Conservation (phyloP, 2,797 vertebrate species). For the Pangasius sanitwongsei region DNA sequence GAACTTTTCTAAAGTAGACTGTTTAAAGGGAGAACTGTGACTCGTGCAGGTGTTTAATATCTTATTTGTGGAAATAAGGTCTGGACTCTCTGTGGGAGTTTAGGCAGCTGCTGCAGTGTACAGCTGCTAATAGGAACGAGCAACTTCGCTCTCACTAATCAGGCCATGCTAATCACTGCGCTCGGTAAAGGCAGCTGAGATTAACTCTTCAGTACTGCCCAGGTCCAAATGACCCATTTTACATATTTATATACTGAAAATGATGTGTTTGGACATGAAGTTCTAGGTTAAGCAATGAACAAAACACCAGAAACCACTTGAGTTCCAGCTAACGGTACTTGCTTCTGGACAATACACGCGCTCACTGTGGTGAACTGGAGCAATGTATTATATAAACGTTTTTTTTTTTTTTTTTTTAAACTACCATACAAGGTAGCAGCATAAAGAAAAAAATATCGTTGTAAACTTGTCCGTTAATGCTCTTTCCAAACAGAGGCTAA, state of each 20-base stretch:
- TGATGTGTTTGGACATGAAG: neutral
- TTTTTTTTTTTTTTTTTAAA: neutral
- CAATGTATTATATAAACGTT: too few species aligned
- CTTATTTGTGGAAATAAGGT: slow-evolving; percentile 49
- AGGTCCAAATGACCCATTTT: slow-evolving; percentile 39
- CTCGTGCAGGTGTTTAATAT: slow-evolving; percentile 36
- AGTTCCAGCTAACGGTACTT: neutral
- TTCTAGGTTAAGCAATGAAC: neutral
- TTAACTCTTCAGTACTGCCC: slow-evolving; percentile 29
- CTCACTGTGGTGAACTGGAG: neutral
- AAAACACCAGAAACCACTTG: neutral
- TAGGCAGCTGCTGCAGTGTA: slow-evolving; percentile 29
- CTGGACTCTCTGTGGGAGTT: slow-evolving; percentile 43
- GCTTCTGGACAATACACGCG: too few species aligned
- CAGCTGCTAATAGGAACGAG: slow-evolving; percentile 45
- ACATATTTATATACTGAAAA: slow-evolving; percentile 9
- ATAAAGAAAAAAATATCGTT: neutral
- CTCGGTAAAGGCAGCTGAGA: slow-evolving; percentile 19
- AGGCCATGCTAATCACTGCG: slow-evolving; percentile 40
- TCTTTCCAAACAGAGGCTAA: too few species aligned
- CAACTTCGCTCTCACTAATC: slow-evolving; percentile 47
- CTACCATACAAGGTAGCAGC: neutral
- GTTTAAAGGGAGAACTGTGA: slow-evolving; percentile 1
- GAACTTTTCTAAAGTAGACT: neutral
- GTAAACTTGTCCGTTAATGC: neutral